These are phyloP conservation scores for Conistra vaccinii DNA, from an alignment of 2,888 invertebrate species.

Conservation along the genomic window DNA sequence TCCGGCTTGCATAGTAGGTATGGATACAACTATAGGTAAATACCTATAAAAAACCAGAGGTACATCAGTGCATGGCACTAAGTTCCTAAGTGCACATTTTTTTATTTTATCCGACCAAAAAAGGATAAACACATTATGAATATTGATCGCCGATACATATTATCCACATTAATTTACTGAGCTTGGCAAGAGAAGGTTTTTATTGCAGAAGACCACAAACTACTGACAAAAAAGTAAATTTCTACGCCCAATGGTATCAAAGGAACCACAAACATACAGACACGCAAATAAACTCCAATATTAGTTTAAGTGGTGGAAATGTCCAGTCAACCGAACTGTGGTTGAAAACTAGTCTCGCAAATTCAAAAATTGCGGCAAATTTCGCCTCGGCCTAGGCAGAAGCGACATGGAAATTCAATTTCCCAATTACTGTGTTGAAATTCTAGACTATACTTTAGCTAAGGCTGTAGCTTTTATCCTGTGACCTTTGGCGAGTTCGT, in stretches of 20 bases:
- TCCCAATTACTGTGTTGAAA: conserved; percentile 54
- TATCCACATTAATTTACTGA: neutral
- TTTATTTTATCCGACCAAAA: too few species aligned
- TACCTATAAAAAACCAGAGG: too few species aligned
- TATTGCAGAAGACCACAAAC: neutral
- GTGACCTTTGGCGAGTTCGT: conserved; percentile 26
- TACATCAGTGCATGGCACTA: neutral
- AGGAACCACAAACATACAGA: neutral
- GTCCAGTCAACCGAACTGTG: conserved; percentile 4
- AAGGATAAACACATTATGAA: neutral
- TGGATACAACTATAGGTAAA: neutral
- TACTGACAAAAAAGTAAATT: neutral
- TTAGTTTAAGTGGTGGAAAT: conserved; percentile 2
- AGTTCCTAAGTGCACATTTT: neutral
- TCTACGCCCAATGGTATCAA: neutral
- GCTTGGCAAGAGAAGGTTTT: neutral
- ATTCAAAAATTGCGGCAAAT: conserved; percentile 26
- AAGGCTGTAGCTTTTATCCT: conserved; percentile 26
- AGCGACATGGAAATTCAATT: conserved; percentile 63
- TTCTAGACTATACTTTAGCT: conserved; percentile 28
- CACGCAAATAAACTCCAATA: conserved; percentile 11
- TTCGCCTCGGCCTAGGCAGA: conserved; percentile 25
- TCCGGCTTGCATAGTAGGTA: neutral
- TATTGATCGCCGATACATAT: neutral
- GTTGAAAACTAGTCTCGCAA: conserved; percentile 4